Evolutionary conservation across 1,140 invertebrate genomes (phyloP), one percentile per base, ranked within the genome.

Genomic region (Oncopodura yosiiana): DNA sequence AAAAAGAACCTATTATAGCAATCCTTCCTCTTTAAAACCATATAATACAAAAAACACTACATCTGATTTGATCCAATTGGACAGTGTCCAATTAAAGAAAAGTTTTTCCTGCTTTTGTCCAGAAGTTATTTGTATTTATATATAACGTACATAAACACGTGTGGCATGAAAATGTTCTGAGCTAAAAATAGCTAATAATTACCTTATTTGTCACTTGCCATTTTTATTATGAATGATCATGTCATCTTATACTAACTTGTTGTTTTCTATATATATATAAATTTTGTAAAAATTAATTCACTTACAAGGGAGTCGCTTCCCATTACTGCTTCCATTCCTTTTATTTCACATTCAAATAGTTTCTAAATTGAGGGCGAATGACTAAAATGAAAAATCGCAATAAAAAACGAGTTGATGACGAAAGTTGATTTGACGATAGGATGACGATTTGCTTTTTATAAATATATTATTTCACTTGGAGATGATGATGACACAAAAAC

Each of bases 301-400:
- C 44, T 46, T 46, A 46, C 44, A 27, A 46, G 27, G 34, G 44
- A 46, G 44, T 46, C 44, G 44, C 44, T 46, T 46, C 44, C 44
- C 44, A 46, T 46, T 46, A 46, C 27, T 16, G 44, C 14, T 46
- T 46, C 44, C 44, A 46, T 46, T 46, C 44, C 27, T 46, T 46
- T 43, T 43, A 12, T 32, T 30, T 32, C 34, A 32, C 44, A 46
- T 18, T 32, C 16, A 46, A 29, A 46, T n/a, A n/a, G n/a, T n/a
- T n/a, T n/a, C n/a, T n/a, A n/a, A n/a, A n/a, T n/a, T n/a, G n/a
- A n/a, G n/a, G n/a, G n/a, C n/a, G n/a, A n/a, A n/a, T n/a, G n/a
- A n/a, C n/a, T n/a, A n/a, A n/a, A n/a, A n/a, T n/a, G n/a, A n/a
- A n/a, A n/a, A n/a, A n/a, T n/a, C n/a, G n/a, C n/a, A n/a, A n/a